phyloP scores from a whole-genome alignment of 2,113 vertebrate species.

The Fulmarus glacialis region DNA sequence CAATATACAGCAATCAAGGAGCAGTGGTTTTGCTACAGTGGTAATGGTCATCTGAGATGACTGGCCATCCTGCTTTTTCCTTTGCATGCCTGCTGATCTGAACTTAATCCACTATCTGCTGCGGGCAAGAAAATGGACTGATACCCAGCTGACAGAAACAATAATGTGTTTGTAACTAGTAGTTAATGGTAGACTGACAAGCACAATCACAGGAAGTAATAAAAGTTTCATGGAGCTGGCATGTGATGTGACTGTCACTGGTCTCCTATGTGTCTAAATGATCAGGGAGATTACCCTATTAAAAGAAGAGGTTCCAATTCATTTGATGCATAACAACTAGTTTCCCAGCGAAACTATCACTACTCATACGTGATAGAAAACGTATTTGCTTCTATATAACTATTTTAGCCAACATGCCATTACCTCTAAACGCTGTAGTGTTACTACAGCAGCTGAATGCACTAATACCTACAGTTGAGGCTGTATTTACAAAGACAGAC shows the following conservation, averaged over 20 bases:
- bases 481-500: neutral
- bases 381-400: neutral
- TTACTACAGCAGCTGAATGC: neutral
- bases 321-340: neutral
- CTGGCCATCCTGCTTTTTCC: neutral
- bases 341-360: neutral
- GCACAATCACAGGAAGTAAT: slow-evolving; percentile 39
- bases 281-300: fast-evolving
- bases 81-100: neutral
- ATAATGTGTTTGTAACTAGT: neutral
- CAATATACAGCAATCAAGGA: neutral
- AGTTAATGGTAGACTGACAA: neutral
- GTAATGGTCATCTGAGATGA: fast-evolving
- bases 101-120: neutral
- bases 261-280: fast-evolving
- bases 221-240: neutral
- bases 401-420: neutral
- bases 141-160: neutral
- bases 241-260: neutral
- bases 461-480: neutral
- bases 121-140: neutral
- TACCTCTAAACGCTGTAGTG: neutral
- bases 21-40: neutral
- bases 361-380: neutral
- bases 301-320: neutral